Base-by-base conservation (phyloP, 2,113 vertebrate genomes). In the Crotalus horridus region DNA sequence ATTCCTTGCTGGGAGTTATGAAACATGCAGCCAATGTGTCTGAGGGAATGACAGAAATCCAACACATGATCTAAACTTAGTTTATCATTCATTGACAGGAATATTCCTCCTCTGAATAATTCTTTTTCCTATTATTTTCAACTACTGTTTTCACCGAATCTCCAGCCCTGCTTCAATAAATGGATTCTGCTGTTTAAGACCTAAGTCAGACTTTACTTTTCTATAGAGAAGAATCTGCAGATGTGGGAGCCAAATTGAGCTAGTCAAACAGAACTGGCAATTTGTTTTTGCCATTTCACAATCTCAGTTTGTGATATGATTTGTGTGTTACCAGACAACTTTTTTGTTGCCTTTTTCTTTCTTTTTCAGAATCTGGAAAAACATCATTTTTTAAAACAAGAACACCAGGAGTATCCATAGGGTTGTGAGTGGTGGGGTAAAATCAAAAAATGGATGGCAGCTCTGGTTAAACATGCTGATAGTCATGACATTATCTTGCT, bases 241-340 rank as follows among this genome's bases (percentile, higher is more conserved):
- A 93, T 69, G 85, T 85, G 51, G 39, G 93, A 90, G 87, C 89
- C 4, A 0, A 92, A 74, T 1, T 0, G 8, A 95, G 92, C 0
- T 1, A 91, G 93, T 74, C 89, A 87, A 33, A 69, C 5, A 69
- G 91, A 89, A 81, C 91, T 91, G 92, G 86, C 93, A 86, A 74
- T 86, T 17, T 0, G 92, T 94, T 90, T 94, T 94, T 90, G 85
- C 89, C 86, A 91, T 33, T 56, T 96, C 94, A 95, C 90, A 93
- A 88, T 4, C 8, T 3, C 8, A 46, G 9, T 59, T 94, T 89
- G 95, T 88, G 92, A 94, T 92, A 94, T 89, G 91, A 94, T 93
- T 93, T 95, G 90, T 58, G 87, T 88, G 69, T 92, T 95, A 92
- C 95, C 0, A 0, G 88, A 95, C 81, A 61, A 61, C 59, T 61